Percentiles rank a stretch among this genome's conserved stretches.
Evolutionary conservation across 2,888 invertebrate genomes (phyloP).

Genomic region (Perithous albicinctus): DNA sequence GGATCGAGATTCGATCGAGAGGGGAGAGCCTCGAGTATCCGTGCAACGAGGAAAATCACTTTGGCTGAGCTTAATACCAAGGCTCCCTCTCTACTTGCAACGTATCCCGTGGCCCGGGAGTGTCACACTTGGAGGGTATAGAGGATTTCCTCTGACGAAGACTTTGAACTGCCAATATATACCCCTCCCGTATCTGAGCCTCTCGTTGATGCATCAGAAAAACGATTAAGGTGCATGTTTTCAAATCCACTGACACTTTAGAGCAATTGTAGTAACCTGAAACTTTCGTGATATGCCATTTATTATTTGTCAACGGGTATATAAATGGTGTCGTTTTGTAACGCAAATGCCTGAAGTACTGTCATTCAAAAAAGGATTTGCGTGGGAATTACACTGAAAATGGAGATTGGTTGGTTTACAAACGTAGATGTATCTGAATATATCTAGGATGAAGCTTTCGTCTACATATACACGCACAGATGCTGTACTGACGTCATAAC

Average conservation of each 20-base stretch:
- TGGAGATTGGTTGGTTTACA: too few species aligned
- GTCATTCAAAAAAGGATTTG: too few species aligned
- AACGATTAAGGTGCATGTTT: neutral
- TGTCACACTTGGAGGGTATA: slow-evolving; percentile 20
- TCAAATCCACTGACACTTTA: neutral
- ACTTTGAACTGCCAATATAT: slow-evolving; percentile 29
- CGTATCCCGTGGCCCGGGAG: neutral
- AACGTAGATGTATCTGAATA: too few species aligned
- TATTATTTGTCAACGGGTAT: too few species aligned
- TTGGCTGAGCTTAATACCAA: slow-evolving; percentile 71
- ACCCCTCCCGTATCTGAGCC: slow-evolving; percentile 8
- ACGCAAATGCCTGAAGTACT: neutral
- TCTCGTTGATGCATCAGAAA: slow-evolving; percentile 14
- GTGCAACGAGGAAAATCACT: slow-evolving; percentile 80
- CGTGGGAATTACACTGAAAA: too few species aligned
- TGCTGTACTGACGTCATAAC: too few species aligned
- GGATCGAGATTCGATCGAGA: slow-evolving; percentile 72
- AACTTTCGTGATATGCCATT: neutral
- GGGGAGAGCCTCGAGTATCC: slow-evolving; percentile 77
- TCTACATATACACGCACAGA: too few species aligned
- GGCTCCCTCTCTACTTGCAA: slow-evolving; percentile 55
- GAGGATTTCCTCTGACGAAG: slow-evolving; percentile 36
- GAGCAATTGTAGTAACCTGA: neutral
- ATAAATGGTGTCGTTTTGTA: neutral
- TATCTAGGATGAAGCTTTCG: too few species aligned